phyloP scores from a whole-genome alignment of 1,140 invertebrate species.

The Drosophila melanica region DNA sequence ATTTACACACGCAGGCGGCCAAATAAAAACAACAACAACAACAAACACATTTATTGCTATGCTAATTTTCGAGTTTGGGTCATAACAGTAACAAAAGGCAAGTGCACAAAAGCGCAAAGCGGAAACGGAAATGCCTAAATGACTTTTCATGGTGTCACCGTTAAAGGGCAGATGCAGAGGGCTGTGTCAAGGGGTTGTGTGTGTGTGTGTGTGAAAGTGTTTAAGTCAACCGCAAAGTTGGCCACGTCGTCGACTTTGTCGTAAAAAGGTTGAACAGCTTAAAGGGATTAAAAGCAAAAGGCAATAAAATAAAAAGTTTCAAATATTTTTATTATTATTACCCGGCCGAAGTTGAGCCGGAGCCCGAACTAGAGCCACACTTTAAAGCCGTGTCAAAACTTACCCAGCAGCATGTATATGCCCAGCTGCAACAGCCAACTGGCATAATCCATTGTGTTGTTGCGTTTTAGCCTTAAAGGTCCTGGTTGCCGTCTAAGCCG shows the following conservation, averaged over 20 bases:
- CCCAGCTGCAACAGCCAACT: conserved; percentile 70
- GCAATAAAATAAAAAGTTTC: conserved; percentile 81
- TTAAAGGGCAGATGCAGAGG: conserved; percentile 9
- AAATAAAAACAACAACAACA: conserved; percentile 41
- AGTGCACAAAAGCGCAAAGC: conserved; percentile 74
- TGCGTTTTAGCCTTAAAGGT: conserved; percentile 48
- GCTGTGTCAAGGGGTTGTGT: background rate
- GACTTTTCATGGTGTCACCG: conserved; percentile 68
- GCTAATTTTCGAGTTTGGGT: conserved; percentile 71
- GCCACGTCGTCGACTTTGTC: conserved; percentile 69
- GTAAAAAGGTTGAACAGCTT: conserved; percentile 70
- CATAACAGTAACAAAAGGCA: conserved; percentile 46
- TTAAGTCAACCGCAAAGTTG: conserved; percentile 69
- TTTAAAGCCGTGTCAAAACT: conserved; percentile 51
- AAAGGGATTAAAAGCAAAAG: conserved; percentile 81
- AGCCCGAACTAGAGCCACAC: conserved; percentile 6
- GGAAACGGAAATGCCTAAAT: conserved; percentile 82
- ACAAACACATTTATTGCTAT: conserved; percentile 69
- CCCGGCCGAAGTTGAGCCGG: background rate
- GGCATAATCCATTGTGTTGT: conserved; percentile 61
- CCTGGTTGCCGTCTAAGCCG: conserved; percentile 28
- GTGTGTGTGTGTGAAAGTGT: conserved; percentile 14
- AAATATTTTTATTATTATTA: conserved; percentile 81
- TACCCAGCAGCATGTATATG: conserved; percentile 70
- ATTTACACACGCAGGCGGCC: conserved; percentile 52